Conservation (phyloP, 2,888 invertebrate species). For the Rhimphoctona megacephalus region DNA sequence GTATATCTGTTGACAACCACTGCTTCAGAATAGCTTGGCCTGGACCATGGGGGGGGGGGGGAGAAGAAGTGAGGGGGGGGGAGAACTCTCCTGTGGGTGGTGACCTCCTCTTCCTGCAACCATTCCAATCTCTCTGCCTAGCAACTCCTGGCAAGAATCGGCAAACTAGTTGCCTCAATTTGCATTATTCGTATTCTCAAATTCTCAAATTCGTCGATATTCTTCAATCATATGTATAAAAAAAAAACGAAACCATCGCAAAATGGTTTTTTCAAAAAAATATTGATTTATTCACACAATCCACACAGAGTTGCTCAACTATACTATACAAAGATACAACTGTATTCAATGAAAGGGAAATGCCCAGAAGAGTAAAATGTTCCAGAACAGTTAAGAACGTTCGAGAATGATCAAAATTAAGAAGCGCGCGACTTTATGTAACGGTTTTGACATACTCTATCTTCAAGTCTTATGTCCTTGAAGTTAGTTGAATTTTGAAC, state of each 20-base stretch:
- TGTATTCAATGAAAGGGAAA: too few species aligned
- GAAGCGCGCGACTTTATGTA: too few species aligned
- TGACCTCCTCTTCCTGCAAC: slow-evolving; percentile 72
- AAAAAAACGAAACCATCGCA: neutral
- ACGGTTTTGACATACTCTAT: too few species aligned
- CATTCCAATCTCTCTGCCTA: slow-evolving; percentile 54
- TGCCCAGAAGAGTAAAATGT: too few species aligned
- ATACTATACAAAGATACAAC: too few species aligned
- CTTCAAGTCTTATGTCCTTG: too few species aligned
- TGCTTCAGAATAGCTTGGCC: slow-evolving; percentile 5
- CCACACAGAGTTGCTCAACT: too few species aligned
- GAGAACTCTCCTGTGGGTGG: slow-evolving; percentile 74
- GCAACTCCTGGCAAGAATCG: slow-evolving; percentile 60
- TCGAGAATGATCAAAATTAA: too few species aligned
- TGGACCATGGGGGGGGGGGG: slow-evolving; percentile 10
- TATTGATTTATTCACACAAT: too few species aligned
- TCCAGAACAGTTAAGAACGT: too few species aligned
- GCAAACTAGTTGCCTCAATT: slow-evolving; percentile 1
- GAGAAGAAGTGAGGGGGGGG: neutral
- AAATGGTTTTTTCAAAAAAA: too few species aligned
- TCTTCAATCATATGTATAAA: neutral
- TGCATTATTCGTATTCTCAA: neutral
- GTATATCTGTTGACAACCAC: slow-evolving; percentile 31
- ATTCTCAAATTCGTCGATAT: slow-evolving; percentile 33
- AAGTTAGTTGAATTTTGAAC: too few species aligned